Conservation (phyloP, 1,140 invertebrate species). For the Zaprionus nigranus region DNA sequence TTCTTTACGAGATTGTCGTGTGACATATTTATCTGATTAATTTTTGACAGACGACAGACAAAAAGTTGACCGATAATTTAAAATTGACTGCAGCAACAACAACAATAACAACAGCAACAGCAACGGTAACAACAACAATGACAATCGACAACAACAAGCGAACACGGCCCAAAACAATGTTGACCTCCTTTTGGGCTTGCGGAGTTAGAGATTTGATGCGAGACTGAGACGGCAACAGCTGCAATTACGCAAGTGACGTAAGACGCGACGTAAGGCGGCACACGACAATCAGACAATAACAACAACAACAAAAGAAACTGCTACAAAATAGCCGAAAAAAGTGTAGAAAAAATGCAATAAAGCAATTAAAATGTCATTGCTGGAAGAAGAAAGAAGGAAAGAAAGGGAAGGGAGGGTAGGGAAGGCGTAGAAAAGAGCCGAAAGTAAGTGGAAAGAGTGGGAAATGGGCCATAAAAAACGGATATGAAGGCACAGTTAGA, state of each 20-base stretch:
- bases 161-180: conserved; percentile 67
- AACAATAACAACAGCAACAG: no score
- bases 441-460: conserved; percentile 46
- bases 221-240: conserved; percentile 41
- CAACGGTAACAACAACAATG: conserved; percentile 26
- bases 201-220: conserved; percentile 39
- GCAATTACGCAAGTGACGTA: conserved; percentile 80
- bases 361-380: conserved; percentile 83
- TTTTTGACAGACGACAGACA: conserved; percentile 70
- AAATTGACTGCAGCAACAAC: conserved; percentile 65
- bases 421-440: conserved; percentile 5
- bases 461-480: conserved; percentile 81
- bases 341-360: conserved; percentile 61
- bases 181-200: conserved; percentile 66
- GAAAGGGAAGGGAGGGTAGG: conserved; percentile 14
- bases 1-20: conserved; percentile 35
- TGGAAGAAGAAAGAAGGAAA: conserved; percentile 20
- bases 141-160: conserved; percentile 19
- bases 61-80: conserved; percentile 80
- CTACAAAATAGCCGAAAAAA: conserved; percentile 30
- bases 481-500: conserved; percentile 70
- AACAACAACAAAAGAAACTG: conserved; percentile 46
- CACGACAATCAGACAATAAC: conserved; percentile 40
- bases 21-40: conserved; percentile 76
- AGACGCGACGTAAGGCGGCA: conserved; percentile 67